These are phyloP conservation scores for Edolisoma coerulescens DNA, from an alignment of 2,113 vertebrate species.

Conservation along the genomic window DNA sequence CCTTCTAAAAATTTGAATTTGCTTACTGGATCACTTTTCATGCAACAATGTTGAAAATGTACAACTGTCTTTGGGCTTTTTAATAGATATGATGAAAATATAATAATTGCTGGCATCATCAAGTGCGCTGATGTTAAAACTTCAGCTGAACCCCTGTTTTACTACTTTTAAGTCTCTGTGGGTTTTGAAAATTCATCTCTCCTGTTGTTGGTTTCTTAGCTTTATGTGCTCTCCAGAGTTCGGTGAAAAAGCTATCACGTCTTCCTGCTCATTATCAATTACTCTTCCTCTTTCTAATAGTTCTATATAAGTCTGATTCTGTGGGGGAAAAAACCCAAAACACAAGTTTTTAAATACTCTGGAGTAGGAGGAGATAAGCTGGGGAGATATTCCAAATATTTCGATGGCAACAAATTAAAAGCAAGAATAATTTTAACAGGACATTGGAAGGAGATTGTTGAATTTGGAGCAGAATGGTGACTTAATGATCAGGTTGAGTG, in stretches of 20 bases:
- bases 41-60: background rate
- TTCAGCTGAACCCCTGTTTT: background rate
- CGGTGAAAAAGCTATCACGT: rapidly evolving
- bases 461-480: background rate
- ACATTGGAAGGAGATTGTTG: background rate
- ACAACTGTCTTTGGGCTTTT: background rate
- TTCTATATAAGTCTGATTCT: background rate
- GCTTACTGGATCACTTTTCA: background rate
- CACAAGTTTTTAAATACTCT: background rate
- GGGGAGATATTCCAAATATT: background rate
- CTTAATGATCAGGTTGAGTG: background rate
- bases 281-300: background rate
- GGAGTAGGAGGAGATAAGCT: background rate
- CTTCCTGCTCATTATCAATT: background rate
- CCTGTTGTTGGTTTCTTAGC: background rate
- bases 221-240: background rate
- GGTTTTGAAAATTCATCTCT: background rate
- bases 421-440: background rate
- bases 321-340: rapidly evolving
- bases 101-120: background rate
- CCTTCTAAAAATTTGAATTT: background rate
- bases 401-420: background rate
- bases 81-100: background rate
- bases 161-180: background rate
- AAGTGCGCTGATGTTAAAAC: background rate